Conservation (phyloP, 2,888 invertebrate genomes). For the Itoplectis maculator region DNA sequence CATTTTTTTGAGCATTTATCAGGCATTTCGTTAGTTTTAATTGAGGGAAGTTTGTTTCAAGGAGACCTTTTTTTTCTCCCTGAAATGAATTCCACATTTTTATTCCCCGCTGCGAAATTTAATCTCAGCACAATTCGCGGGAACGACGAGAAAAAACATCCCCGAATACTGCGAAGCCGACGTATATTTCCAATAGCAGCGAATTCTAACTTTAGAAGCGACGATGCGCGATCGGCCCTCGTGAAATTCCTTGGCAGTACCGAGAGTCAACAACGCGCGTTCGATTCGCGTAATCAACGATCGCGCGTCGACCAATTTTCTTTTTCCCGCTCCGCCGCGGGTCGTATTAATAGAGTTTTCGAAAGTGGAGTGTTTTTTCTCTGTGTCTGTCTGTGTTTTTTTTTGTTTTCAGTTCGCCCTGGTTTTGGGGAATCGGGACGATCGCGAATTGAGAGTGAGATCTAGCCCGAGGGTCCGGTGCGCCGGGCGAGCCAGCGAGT, state of each 20-base stretch:
- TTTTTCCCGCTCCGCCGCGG: neutral
- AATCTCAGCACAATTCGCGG: too few species aligned
- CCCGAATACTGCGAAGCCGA: neutral
- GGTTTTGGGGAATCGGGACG: neutral
- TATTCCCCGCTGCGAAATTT: too few species aligned
- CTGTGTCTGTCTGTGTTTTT: neutral
- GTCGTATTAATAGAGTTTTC: constrained; percentile 6
- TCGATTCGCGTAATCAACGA: constrained; percentile 23
- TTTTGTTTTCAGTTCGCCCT: neutral
- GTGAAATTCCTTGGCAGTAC: constrained; percentile 39
- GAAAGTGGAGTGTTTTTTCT: neutral
- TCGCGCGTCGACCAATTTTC: constrained; percentile 22
- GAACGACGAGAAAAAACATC: too few species aligned
- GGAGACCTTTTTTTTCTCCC: too few species aligned
- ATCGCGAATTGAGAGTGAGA: constrained; percentile 16
- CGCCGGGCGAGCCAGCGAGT: constrained; percentile 3
- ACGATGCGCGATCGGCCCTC: constrained; percentile 1
- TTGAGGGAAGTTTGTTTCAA: too few species aligned
- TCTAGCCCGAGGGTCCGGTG: constrained; percentile 1
- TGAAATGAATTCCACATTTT: too few species aligned
- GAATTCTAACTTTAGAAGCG: constrained; percentile 37
- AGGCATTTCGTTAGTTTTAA: too few species aligned
- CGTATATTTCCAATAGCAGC: constrained; percentile 8
- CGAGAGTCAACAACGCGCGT: constrained; percentile 35
- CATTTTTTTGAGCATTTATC: neutral